A percentile compares a stretch with the other conserved stretches of the same genome.
Evolutionary conservation across 2,113 vertebrate species (phyloP).

Genomic region (Xerus inauris): DNA sequence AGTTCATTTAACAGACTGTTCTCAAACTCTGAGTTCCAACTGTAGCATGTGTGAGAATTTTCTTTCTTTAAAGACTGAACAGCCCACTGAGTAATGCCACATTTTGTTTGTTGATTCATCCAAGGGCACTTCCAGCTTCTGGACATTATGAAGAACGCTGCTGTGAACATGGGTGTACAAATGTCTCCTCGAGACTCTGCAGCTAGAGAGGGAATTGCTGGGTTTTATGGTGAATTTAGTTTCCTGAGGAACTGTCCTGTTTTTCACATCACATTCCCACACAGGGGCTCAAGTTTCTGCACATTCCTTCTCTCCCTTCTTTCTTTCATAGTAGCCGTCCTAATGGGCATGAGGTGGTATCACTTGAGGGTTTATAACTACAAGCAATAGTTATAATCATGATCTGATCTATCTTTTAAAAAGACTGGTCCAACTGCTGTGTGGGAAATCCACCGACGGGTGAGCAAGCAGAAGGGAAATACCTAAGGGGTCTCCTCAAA

Average conservation of each 20-base stretch:
- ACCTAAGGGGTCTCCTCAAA: not conserved
- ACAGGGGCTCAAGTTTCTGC: not conserved
- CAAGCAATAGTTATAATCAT: not conserved
- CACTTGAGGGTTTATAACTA: not conserved
- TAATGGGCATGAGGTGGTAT: not conserved
- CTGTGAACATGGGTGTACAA: not conserved
- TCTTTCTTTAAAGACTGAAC: not conserved
- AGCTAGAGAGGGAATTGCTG: not conserved
- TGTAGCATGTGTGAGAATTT: not conserved
- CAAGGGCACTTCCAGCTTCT: too few species aligned
- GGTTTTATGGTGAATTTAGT: not conserved
- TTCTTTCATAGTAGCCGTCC: not conserved
- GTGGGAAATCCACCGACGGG: not conserved
- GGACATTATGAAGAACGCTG: too few species aligned
- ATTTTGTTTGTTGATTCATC: not conserved
- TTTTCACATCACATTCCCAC: not conserved
- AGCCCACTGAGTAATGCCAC: not conserved
- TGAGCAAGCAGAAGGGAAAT: not conserved
- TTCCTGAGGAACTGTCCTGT: not conserved
- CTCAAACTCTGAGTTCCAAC: not conserved
- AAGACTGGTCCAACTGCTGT: not conserved
- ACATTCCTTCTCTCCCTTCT: not conserved
- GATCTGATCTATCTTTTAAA: not conserved
- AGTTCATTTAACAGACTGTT: not conserved
- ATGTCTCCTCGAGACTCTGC: not conserved